phyloP scores from a whole-genome alignment of 1,140 invertebrate genomes.

The Heliconius himera region DNA sequence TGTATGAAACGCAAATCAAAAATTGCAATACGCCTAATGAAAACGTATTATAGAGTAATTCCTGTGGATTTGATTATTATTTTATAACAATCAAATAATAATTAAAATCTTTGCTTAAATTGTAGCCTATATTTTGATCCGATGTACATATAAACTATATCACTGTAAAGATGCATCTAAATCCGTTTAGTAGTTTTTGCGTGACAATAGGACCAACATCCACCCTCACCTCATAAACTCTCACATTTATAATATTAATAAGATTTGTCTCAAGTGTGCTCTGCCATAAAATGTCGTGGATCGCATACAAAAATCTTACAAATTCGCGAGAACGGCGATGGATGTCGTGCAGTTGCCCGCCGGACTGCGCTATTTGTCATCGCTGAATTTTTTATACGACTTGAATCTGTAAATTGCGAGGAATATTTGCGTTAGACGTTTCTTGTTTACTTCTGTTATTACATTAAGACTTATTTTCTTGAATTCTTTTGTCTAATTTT shows the following conservation, averaged over 20 bases:
- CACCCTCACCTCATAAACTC: too few species aligned
- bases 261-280: slow-evolving; percentile 21
- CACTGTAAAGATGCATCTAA: too few species aligned
- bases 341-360: slow-evolving; percentile 51
- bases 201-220: too few species aligned
- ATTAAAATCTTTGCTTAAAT: too few species aligned
- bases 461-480: not conserved
- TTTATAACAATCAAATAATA: too few species aligned
- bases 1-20: too few species aligned
- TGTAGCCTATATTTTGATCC: too few species aligned
- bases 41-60: too few species aligned
- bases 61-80: not conserved
- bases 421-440: slow-evolving; percentile 12
- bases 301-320: slow-evolving; percentile 51
- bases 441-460: not conserved
- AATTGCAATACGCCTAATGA: too few species aligned
- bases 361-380: slow-evolving; percentile 50
- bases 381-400: slow-evolving; percentile 54
- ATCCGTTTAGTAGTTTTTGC: too few species aligned
- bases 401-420: slow-evolving; percentile 23
- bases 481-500: not conserved
- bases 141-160: too few species aligned
- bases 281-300: slow-evolving; percentile 45
- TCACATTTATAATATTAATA: too few species aligned
- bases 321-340: slow-evolving; percentile 48